These are phyloP conservation scores for Oscheius myriophilus DNA, from an alignment of 2,888 invertebrate species.

Conservation along the genomic window DNA sequence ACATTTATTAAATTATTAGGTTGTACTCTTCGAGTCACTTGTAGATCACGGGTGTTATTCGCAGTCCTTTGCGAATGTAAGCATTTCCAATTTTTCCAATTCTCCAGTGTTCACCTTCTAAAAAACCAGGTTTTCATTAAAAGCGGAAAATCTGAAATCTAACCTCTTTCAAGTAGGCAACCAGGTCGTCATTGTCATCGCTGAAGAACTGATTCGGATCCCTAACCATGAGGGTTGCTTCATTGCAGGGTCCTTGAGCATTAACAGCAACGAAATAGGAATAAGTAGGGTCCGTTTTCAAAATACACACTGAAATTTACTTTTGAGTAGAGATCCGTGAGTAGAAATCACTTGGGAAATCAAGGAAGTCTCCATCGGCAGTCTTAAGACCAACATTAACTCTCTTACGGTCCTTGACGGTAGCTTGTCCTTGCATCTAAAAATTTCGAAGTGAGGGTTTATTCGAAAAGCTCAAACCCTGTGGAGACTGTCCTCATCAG, in stretches of 20 bases:
- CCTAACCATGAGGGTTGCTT: constrained; percentile 49
- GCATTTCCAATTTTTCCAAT: constrained; percentile 42
- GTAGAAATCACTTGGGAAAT: constrained; percentile 39
- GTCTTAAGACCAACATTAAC: constrained; percentile 41
- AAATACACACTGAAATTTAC: constrained; percentile 31
- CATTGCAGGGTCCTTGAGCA: constrained; percentile 46
- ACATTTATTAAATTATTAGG: too few species aligned
- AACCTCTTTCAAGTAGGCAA: constrained; percentile 48
- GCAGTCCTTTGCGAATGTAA: constrained; percentile 41
- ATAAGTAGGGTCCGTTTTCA: constrained; percentile 22
- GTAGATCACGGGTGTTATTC: not conserved
- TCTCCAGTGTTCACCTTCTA: constrained; percentile 46
- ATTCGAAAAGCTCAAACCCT: not conserved
- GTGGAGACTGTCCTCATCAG: constrained; percentile 5
- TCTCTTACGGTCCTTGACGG: constrained; percentile 40
- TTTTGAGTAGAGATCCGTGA: not conserved
- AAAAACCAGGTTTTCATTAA: constrained; percentile 20
- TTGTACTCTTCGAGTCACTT: not conserved
- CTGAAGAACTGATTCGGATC: constrained; percentile 55
- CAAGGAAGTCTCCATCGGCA: constrained; percentile 43
- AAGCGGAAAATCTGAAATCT: not conserved
- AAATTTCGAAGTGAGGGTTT: not conserved
- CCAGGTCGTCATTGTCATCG: constrained; percentile 42
- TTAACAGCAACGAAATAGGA: constrained; percentile 39
- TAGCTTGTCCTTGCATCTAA: constrained; percentile 46